A percentile compares a stretch with the other conserved stretches of the same genome.
Conservation (phyloP, 2,888 invertebrate genomes). For the Ophraella communa region DNA sequence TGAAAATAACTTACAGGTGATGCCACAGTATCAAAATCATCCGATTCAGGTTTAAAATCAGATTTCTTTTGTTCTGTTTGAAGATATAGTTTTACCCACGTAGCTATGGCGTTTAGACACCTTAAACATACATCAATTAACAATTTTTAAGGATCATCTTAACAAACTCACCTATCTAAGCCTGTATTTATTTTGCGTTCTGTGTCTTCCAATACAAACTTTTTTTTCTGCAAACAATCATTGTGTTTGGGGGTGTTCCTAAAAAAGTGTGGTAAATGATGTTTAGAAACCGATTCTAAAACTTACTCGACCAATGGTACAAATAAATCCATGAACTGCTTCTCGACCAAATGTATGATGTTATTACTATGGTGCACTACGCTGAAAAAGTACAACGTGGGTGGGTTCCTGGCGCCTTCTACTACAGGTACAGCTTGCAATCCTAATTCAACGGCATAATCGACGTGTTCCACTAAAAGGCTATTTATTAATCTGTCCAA, state of each 20-base stretch:
- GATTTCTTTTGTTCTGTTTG: slow-evolving; percentile 94
- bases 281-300: neutral
- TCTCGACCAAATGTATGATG: slow-evolving; percentile 91
- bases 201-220: slow-evolving; percentile 82
- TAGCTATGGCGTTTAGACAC: slow-evolving; percentile 84
- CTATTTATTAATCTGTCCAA: slow-evolving; percentile 85
- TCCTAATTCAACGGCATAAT: slow-evolving; percentile 94
- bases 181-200: slow-evolving; percentile 92
- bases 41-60: slow-evolving; percentile 89
- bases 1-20: slow-evolving; percentile 70
- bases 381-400: slow-evolving; percentile 92
- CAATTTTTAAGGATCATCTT: slow-evolving; percentile 30
- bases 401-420: slow-evolving; percentile 80
- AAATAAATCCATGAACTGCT: slow-evolving; percentile 88
- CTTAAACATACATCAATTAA: slow-evolving; percentile 51
- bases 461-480: slow-evolving; percentile 89
- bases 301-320: slow-evolving; percentile 85
- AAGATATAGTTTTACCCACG: slow-evolving; percentile 89
- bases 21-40: slow-evolving; percentile 80
- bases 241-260: slow-evolving; percentile 87
- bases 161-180: slow-evolving; percentile 69
- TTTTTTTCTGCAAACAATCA: slow-evolving; percentile 88
- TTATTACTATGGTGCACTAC: slow-evolving; percentile 92
- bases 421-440: slow-evolving; percentile 87
- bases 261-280: no score